Base-by-base conservation (phyloP, 2,797 vertebrate genomes). In the Melopsittacus undulatus region DNA sequence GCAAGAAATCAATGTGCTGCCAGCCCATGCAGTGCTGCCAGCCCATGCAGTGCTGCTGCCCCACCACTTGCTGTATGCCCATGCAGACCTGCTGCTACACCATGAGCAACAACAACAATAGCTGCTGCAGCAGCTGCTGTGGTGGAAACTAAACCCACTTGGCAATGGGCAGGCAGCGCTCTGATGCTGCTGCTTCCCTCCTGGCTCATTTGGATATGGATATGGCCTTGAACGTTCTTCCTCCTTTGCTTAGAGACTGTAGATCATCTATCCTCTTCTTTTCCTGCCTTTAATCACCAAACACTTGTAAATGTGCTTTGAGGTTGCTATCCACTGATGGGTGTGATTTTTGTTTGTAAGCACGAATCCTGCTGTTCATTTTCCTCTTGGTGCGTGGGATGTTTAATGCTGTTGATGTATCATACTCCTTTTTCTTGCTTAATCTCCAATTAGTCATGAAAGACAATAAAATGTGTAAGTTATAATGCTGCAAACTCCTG, bases 211-310 rank as follows among this genome's bases (percentile, higher is more conserved):
- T 14, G 61, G 68, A 64, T 5, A 3, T 5, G 51, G 83, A 64
- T 2, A 9, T 0, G 69, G 76, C 8, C 40, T 43, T 18, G 0
- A 49, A 9, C 0, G 0, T 16, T 59, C 46, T 18, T 62, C 51
- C 21, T 46, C 4, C 9, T n/a, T 14, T 11, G 8, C 32, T 29
- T 21, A 36, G 46, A 49, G 23, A 3, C 70, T 11, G 52, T 29
- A 29, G 38, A 76, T 27, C 4, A n/a, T 5, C 76, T 38, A 30
- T 10, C 6, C 76, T 38, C 30, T 10, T 23, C 34, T 63, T 30
- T 3, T 0, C 13, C 36, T 32, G 18, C 26, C 6, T 84, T 79
- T 40, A 11, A 10, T 5, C 36, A n/a, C 68, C 17, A 2, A 13
- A 27, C 1, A 18, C 26, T 17, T 22, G 4, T 7, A 8, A 59